A percentile compares a stretch with the other conserved stretches of the same genome.
Evolutionary conservation across 30 jellyfish, hydroid and myxozoan species (phyloP).

Genomic region (Pseudorhiza aurosa): DNA sequence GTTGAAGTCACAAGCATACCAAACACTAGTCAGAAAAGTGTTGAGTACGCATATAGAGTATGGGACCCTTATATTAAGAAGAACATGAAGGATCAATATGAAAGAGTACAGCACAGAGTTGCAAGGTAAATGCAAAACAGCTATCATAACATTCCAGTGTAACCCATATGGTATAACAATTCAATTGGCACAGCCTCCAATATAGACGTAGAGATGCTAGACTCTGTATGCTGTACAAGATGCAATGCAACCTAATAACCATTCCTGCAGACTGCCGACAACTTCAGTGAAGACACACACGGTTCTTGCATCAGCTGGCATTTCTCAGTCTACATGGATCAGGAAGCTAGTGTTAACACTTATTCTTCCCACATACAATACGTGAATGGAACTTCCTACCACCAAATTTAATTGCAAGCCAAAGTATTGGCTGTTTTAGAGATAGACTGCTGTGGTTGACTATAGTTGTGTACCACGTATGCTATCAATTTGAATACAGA

Average conservation of each 20-base stretch:
- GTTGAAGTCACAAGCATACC: conserved; percentile 29
- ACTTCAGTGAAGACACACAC: conserved; percentile 3
- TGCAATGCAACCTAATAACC: conserved; percentile 29
- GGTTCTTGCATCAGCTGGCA: conserved; percentile 2
- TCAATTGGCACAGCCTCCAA: conserved; percentile 16
- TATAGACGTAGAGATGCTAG: conserved; percentile 40
- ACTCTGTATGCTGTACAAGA: conserved; percentile 33
- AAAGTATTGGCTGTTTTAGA: no score
- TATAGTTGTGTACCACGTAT: conserved; percentile 39
- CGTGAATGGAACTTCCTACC: neutral
- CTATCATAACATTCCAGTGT: neutral
- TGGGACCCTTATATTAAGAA: conserved; percentile 29
- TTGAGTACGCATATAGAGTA: conserved; percentile 7
- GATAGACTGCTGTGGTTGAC: conserved; percentile 37
- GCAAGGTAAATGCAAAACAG: neutral
- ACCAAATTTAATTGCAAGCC: no score
- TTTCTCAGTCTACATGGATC: neutral
- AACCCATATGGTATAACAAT: conserved; percentile 19
- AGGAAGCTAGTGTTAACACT: neutral
- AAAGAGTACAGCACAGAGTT: conserved; percentile 2
- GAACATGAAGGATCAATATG: conserved; percentile 5
- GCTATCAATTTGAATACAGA: conserved; percentile 47
- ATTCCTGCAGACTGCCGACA: conserved; percentile 7
- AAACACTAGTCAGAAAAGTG: neutral
- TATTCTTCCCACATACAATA: neutral